These are phyloP conservation scores for Dasypogon diadema DNA, from an alignment of 2,888 invertebrate genomes.

Conservation along the genomic window DNA sequence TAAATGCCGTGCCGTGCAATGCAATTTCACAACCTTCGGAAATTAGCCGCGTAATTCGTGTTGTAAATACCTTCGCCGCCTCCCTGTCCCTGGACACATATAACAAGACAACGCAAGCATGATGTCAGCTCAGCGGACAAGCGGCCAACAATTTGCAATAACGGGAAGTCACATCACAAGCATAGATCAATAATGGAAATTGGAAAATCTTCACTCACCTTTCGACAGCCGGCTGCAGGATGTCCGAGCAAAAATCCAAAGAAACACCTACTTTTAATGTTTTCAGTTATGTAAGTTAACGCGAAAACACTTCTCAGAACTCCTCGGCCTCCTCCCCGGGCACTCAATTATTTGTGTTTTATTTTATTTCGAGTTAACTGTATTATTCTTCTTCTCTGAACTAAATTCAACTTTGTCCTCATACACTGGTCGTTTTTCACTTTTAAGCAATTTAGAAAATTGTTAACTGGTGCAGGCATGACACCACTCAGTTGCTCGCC, in stretches of 20 bases:
- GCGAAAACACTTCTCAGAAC: not conserved
- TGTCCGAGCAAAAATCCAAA: not conserved
- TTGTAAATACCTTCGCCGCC: too few species aligned
- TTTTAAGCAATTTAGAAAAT: constrained; percentile 20
- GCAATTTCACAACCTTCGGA: too few species aligned
- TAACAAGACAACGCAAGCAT: too few species aligned
- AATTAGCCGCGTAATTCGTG: too few species aligned
- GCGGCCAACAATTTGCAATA: not conserved
- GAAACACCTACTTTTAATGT: not conserved
- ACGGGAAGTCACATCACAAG: not conserved
- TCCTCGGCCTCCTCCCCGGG: not conserved
- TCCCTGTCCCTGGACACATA: too few species aligned
- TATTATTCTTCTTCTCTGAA: constrained; percentile 3
- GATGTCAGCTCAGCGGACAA: not conserved
- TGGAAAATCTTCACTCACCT: not conserved
- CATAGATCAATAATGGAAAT: not conserved
- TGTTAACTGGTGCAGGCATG: constrained; percentile 49
- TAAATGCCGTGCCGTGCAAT: too few species aligned
- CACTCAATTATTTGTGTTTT: constrained; percentile 36
- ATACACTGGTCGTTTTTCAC: constrained; percentile 16
- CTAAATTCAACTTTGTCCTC: constrained; percentile 6
- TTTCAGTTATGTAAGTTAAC: not conserved
- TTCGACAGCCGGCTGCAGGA: not conserved
- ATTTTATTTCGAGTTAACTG: constrained; percentile 37
- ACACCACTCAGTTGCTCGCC: constrained; percentile 24